Evolutionary conservation across 2,888 invertebrate species (phyloP), one percentile per base, ranked within the genome.

Genomic region (Himalopsyche tibetana): DNA sequence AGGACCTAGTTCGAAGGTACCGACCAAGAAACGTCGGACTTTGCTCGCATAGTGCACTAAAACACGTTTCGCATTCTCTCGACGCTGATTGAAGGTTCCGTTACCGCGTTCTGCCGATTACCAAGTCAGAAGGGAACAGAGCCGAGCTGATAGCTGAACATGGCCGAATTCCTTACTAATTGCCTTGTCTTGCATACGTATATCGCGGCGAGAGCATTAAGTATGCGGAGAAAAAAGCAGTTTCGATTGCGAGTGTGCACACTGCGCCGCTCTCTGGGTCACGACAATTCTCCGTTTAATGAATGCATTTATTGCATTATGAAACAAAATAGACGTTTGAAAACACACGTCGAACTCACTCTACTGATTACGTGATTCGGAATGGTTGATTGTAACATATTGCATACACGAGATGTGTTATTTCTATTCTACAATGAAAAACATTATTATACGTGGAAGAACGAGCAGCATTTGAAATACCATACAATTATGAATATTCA

Each of bases 131-230:
- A 74, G 74, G 74, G 74, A 74, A 36, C 38, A 28, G 74, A 74
- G 38, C 15, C 74, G 74, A 36, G 38, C 74, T 74, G 19, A 74
- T 74, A 74, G 38, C 74, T 74, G 82, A 85, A 85, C 85, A 82
- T 83, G 85, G 79, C 83, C 85, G 85, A 85, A 85, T 85, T 85
- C 85, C 85, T 85, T 80, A 55, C 82, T 85, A 85, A 85, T 85
- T 83, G 85, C 69, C 83, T 83, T 55, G 36, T 74, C 74, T 74
- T 74, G 74, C 74, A 74, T 74, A 74, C 74, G 74, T 74, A 36
- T 74, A 74, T 15, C 36, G 36, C 74, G 0, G 28, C 74, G 36
- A 74, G 74, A 74, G 74, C 36, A 74, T 74, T 74, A 74, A 38
- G 74, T 38, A 74, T 74, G 74, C 36, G 74, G 74, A 63, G 74